Percentiles rank a stretch among this genome's conserved stretches.
Conservation (phyloP, 2,797 vertebrate genomes). For the Anniella stebbinsi region DNA sequence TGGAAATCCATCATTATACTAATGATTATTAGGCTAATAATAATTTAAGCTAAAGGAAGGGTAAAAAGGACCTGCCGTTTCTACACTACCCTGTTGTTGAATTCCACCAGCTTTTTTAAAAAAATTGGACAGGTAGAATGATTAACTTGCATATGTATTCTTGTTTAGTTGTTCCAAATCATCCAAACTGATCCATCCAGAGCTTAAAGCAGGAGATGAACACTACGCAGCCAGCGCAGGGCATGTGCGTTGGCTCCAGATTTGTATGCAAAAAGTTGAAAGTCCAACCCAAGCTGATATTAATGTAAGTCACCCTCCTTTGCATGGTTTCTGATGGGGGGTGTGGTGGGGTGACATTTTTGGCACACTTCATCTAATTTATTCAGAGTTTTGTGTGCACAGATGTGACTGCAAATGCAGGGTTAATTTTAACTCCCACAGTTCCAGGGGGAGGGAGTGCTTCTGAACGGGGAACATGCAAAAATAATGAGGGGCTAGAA, state of each 20-base stretch:
- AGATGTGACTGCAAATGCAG: not conserved
- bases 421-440: not conserved
- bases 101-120: not conserved
- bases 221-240: slow-evolving; percentile 61
- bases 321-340: not conserved
- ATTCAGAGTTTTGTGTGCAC: rapidly evolving
- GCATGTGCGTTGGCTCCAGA: slow-evolving; percentile 64
- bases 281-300: not conserved
- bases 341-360: too few species aligned
- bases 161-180: not conserved
- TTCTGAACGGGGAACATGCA: not conserved
- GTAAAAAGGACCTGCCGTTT: too few species aligned
- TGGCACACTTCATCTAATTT: too few species aligned
- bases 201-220: not conserved
- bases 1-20: not conserved
- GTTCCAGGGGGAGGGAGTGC: not conserved
- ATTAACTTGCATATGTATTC: not conserved
- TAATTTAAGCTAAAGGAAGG: not conserved
- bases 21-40: not conserved
- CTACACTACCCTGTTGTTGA: too few species aligned
- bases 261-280: slow-evolving; percentile 28
- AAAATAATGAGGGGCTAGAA: not conserved
- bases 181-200: rapidly evolving
- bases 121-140: not conserved
- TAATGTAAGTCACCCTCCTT: slow-evolving; percentile 45